A percentile compares a stretch with the other conserved stretches of the same genome.
Evolutionary conservation across 2,797 vertebrate genomes (phyloP).

Genomic region (Erethizon dorsatum): DNA sequence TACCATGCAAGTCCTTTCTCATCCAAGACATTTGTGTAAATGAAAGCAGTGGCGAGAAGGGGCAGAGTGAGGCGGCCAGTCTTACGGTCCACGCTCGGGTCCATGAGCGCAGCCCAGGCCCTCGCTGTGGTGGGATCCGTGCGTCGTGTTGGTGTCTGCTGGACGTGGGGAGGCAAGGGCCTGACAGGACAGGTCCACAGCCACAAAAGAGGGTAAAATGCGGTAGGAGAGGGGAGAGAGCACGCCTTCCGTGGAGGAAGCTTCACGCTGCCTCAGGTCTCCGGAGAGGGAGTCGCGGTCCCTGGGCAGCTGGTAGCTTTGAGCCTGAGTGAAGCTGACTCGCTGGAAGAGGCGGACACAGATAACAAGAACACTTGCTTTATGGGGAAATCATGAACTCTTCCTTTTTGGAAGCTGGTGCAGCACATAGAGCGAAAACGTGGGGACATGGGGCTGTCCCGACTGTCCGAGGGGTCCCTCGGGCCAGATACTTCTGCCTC

Average conservation of each 20-base stretch:
- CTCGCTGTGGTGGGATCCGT: background rate
- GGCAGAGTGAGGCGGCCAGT: too few relatives aligned
- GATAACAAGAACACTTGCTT: background rate
- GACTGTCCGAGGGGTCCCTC: background rate
- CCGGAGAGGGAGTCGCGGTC: background rate
- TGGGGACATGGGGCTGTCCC: background rate
- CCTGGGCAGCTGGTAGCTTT: background rate
- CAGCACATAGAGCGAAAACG: background rate
- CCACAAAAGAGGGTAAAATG: background rate
- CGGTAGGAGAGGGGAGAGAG: background rate
- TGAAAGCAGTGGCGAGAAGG: background rate
- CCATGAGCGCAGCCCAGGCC: background rate
- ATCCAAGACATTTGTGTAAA: background rate
- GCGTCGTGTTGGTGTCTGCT: background rate
- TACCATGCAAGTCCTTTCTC: background rate
- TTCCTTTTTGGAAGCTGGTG: background rate
- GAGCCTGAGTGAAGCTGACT: background rate
- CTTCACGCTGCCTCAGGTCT: background rate
- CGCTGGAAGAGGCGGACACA: background rate
- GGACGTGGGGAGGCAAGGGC: background rate
- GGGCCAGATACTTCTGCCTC: conserved; percentile 64
- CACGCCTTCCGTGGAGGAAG: background rate
- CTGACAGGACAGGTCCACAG: background rate
- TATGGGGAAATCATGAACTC: background rate
- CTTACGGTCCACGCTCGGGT: too few relatives aligned